Evolutionary conservation across 2,113 vertebrate genomes (phyloP).

Genomic region (Bombycilla garrulus): DNA sequence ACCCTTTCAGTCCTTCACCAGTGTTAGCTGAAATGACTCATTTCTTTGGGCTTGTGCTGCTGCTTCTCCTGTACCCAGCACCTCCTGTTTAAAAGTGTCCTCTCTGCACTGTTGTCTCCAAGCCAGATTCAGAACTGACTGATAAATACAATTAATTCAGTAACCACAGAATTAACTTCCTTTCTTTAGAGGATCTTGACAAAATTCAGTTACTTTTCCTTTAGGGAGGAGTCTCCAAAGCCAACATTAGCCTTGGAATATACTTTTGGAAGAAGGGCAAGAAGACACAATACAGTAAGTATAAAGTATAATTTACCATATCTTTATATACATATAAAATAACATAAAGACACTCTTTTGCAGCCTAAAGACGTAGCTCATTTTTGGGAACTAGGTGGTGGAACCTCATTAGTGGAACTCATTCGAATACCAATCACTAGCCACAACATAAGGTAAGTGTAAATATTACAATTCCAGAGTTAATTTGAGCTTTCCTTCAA

Average conservation of each 20-base stretch:
- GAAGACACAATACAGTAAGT: constrained; percentile 88
- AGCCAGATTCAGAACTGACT: neutral
- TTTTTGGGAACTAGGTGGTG: constrained; percentile 95
- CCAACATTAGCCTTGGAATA: constrained; percentile 94
- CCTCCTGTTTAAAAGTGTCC: neutral
- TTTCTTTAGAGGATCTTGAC: neutral
- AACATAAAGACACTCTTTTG: constrained; percentile 31
- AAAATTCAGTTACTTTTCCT: neutral
- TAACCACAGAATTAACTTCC: neutral
- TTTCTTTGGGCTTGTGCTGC: neutral
- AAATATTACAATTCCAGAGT: neutral
- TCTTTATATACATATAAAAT: neutral
- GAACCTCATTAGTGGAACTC: constrained; percentile 88
- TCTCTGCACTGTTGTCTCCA: neutral
- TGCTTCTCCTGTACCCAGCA: neutral
- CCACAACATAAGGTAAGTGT: constrained; percentile 78
- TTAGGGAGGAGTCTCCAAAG: constrained; percentile 89
- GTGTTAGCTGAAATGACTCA: neutral
- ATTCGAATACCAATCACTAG: constrained; percentile 85
- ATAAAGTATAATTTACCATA: neutral
- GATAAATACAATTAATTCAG: neutral
- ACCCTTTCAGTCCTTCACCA: neutral
- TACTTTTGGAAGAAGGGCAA: constrained; percentile 88
- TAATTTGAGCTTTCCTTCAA: neutral
- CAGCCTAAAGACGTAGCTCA: constrained; percentile 94